Evolutionary conservation across 2,113 vertebrate species (phyloP).

Genomic region (Caretta caretta): DNA sequence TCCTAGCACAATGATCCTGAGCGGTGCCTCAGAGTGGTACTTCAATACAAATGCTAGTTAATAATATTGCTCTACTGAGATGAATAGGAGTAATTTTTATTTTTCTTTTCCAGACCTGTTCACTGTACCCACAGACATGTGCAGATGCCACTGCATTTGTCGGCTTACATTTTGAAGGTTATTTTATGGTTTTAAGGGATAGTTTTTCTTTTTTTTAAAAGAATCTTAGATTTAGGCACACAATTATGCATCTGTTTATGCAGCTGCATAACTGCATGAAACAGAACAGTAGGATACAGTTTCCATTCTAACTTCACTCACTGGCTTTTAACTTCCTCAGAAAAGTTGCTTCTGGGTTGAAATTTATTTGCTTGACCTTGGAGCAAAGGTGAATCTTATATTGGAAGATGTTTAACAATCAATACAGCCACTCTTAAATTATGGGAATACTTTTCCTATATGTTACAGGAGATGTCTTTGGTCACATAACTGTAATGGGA

Average conservation of each 20-base stretch:
- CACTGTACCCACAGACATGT: neutral
- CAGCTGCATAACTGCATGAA: neutral
- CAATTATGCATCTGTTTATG: neutral
- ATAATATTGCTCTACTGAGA: neutral
- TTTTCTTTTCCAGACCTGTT: neutral
- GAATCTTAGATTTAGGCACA: neutral
- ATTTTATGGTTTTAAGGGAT: neutral
- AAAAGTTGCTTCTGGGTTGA: neutral
- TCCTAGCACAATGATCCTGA: neutral
- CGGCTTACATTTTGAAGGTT: neutral
- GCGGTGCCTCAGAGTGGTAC: neutral
- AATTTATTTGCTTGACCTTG: neutral
- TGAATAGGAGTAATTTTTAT: neutral
- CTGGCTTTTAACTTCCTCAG: neutral
- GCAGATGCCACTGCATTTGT: rapidly evolving
- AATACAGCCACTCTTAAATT: neutral
- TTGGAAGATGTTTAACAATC: neutral
- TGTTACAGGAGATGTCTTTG: neutral
- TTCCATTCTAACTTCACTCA: neutral
- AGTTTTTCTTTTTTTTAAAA: neutral
- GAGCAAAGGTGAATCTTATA: neutral
- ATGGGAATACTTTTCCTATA: neutral
- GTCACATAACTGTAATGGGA: neutral
- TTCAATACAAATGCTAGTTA: neutral
- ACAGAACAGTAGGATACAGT: neutral